Conservation (phyloP, 1,140 invertebrate species). For the Eufriesea mexicana region DNA sequence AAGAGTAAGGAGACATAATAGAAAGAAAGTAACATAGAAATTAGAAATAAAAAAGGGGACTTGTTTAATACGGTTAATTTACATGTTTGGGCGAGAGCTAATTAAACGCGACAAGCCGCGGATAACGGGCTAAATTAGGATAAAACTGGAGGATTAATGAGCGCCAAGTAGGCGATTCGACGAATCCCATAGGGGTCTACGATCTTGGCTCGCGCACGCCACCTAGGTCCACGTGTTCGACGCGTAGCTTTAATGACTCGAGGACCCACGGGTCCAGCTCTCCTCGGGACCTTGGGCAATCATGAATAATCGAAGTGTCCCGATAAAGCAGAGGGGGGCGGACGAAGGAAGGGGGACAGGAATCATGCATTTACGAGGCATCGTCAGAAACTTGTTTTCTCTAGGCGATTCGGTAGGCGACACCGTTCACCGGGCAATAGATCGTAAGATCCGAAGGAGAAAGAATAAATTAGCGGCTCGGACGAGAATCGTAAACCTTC, state of each 20-base stretch:
- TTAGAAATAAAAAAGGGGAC: background rate
- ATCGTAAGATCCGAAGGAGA: slow-evolving; percentile 16
- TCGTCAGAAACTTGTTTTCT: slow-evolving; percentile 47
- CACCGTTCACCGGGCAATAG: slow-evolving; percentile 33
- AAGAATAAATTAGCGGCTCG: slow-evolving; percentile 50
- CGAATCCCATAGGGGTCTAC: slow-evolving; percentile 31
- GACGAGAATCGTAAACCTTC: slow-evolving; percentile 42
- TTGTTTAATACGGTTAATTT: slow-evolving; percentile 22
- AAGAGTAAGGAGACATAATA: background rate
- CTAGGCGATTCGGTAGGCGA: slow-evolving; percentile 33
- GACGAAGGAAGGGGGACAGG: background rate
- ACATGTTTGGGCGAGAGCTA: slow-evolving; percentile 55
- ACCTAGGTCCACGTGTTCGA: slow-evolving; percentile 44
- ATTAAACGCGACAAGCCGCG: slow-evolving; percentile 56
- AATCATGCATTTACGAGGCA: slow-evolving; percentile 42
- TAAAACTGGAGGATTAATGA: slow-evolving; percentile 59
- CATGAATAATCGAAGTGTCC: slow-evolving; percentile 66
- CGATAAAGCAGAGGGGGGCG: slow-evolving; percentile 39
- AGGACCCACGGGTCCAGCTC: background rate
- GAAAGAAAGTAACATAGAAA: background rate
- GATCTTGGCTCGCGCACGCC: slow-evolving; percentile 22
- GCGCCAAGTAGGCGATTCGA: slow-evolving; percentile 37
- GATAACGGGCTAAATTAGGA: slow-evolving; percentile 65
- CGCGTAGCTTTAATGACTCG: slow-evolving; percentile 49
- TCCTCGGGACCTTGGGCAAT: slow-evolving; percentile 44